Evolutionary conservation across 2,113 vertebrate species (phyloP).

Genomic region (Myiagra hebetior): DNA sequence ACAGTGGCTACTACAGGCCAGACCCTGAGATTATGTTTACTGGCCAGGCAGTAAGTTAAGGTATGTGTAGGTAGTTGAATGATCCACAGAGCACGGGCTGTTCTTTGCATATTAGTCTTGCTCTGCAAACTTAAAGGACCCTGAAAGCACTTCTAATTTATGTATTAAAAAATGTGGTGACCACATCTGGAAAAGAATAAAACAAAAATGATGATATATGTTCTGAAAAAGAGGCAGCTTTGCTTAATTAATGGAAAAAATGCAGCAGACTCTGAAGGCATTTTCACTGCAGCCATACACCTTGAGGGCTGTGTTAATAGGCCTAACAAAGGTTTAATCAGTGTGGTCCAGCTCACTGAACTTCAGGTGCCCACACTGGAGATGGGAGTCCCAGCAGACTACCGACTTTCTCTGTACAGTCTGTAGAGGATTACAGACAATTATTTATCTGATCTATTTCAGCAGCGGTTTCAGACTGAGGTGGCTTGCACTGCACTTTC

Average conservation of each 20-base stretch:
- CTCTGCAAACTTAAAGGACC: background rate
- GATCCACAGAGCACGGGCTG: background rate
- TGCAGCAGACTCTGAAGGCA: background rate
- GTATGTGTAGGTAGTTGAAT: background rate
- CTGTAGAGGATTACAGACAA: background rate
- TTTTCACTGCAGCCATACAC: background rate
- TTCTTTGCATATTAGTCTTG: background rate
- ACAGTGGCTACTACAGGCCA: background rate
- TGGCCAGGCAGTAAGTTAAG: background rate
- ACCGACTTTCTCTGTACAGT: background rate
- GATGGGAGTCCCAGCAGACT: background rate
- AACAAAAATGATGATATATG: background rate
- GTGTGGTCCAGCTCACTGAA: background rate
- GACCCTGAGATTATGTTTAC: background rate
- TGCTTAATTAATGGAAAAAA: background rate
- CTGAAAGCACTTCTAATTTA: background rate
- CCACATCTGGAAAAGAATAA: background rate
- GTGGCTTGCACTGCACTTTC: background rate
- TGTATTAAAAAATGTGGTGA: background rate
- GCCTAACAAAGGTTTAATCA: background rate
- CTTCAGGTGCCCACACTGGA: background rate
- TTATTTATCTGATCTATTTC: background rate
- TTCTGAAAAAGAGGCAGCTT: background rate
- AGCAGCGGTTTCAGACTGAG: background rate
- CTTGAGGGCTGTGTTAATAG: background rate